phyloP scores from a whole-genome alignment of 1,140 invertebrate species.

The Drosophila pandora region DNA sequence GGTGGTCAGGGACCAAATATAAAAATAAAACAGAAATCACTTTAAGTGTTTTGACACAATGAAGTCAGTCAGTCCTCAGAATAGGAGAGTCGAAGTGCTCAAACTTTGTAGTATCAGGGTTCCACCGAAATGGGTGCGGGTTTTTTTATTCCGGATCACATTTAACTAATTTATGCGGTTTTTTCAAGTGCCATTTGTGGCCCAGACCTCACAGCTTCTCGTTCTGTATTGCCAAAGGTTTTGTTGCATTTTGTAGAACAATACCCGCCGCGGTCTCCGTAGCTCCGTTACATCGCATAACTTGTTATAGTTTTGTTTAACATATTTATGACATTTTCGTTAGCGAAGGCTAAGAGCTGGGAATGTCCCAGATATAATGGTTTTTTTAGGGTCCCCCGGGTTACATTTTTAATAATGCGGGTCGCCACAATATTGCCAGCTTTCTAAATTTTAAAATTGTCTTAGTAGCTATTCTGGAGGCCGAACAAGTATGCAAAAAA shows the following conservation, averaged over 20 bases:
- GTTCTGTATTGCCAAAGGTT: slow-evolving; percentile 59
- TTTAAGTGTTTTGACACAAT: slow-evolving; percentile 76
- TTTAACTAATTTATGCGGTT: slow-evolving; percentile 74
- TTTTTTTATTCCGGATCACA: slow-evolving; percentile 43
- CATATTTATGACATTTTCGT: slow-evolving; percentile 63
- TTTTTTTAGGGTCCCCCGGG: slow-evolving; percentile 67
- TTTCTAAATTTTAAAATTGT: neutral
- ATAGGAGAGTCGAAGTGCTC: neutral
- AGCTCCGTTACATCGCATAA: slow-evolving; percentile 53
- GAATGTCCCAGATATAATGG: slow-evolving; percentile 54
- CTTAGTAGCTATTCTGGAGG: neutral
- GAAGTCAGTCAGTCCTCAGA: slow-evolving; percentile 63
- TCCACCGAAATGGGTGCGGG: slow-evolving; percentile 49
- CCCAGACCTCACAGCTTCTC: slow-evolving; percentile 57
- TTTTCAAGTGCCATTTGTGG: slow-evolving; percentile 75
- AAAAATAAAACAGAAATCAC: slow-evolving; percentile 56
- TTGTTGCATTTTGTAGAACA: slow-evolving; percentile 72
- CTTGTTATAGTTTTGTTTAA: slow-evolving; percentile 72
- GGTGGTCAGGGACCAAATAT: slow-evolving; percentile 11
- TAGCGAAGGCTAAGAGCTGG: neutral
- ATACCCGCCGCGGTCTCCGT: slow-evolving; percentile 39
- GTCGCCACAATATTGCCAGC: neutral
- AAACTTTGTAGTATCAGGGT: neutral
- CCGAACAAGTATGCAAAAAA: neutral
- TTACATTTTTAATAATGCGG: slow-evolving; percentile 14